Base-by-base conservation (phyloP, 2,797 vertebrate species). In the Meriones psammophilus region DNA sequence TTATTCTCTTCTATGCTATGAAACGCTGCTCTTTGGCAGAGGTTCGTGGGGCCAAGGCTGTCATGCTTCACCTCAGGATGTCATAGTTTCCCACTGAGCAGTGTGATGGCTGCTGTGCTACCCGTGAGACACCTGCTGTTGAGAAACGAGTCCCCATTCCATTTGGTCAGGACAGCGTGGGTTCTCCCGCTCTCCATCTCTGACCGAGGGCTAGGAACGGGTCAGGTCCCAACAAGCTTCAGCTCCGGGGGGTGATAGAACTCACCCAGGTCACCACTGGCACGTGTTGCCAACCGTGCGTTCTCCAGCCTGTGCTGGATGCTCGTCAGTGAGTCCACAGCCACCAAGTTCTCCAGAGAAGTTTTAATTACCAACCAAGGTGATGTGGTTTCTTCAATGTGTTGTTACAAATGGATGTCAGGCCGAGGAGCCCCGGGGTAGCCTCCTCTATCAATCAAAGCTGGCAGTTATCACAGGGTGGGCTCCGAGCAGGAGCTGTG, bases 351-450 rank as follows among this genome's bases (percentile, higher is more conserved):
- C 97, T 97, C 97, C 89, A 95, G 97, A 98, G 97, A 97, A 97
- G 94, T 96, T 97, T 97, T 97, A 98, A 97, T 98, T 97, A 98
- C 94, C 95, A 97, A 96, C 96, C 95, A 95, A 90, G 96, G 94
- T 89, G 96, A 76, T 98, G 97, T 79, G 96, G 97, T 97, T 97
- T 97, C 85, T 94, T 84, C 79, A 96, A 94, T 96, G 96, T 97
- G 93, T 96, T 95, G 8, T n/a, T 96, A 94, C 96, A 97, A 97
- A 97, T 97, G 97, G 92, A 92, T 97, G 86, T 95, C 84, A 91
- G 89, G 64, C 89, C 76, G 58, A 89, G 93, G 62, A 87, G 96
- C 88, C 93, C 78, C 69, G 86, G 80, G 84, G 86, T 74, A 96
- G 93, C 88, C 96, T 95, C 96, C 89, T 96, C 88, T 74, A 46